Conservation (phyloP, 35 echinoderm and acorn worm species). For the Ptychodera flava region DNA sequence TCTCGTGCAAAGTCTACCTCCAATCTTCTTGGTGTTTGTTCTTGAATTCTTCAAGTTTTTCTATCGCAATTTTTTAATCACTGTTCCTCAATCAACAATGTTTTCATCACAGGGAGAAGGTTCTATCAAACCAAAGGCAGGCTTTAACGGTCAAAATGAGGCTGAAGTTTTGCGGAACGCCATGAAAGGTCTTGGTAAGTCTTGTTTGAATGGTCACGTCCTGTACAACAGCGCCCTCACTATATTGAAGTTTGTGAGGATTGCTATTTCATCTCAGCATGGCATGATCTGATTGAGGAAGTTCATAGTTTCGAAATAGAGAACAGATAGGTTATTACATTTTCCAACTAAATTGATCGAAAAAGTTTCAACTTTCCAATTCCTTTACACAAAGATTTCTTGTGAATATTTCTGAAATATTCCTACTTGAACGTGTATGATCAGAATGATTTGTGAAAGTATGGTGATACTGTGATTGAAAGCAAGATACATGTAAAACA, state of each 20-base stretch:
- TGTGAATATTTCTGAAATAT: background rate
- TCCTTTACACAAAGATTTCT: background rate
- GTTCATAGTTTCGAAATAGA: background rate
- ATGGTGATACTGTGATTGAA: background rate
- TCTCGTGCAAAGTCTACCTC: background rate
- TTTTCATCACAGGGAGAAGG: slow-evolving; percentile 53
- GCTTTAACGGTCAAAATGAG: slow-evolving; percentile 81
- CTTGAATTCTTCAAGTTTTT: background rate
- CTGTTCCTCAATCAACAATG: background rate
- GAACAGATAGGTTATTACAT: background rate
- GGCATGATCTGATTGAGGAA: no score
- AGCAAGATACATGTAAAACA: background rate
- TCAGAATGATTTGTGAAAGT: background rate
- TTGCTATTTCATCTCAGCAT: no score
- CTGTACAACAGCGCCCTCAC: background rate
- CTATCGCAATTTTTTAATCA: background rate
- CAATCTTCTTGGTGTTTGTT: background rate
- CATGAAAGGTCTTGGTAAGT: slow-evolving; percentile 91
- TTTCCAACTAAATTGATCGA: background rate
- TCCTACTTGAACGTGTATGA: background rate
- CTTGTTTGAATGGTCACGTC: background rate
- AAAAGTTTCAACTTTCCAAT: background rate
- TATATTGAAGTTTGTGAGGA: no score
- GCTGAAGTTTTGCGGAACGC: slow-evolving; percentile 90
- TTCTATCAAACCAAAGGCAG: slow-evolving; percentile 67